Evolutionary conservation across 2,113 vertebrate genomes (phyloP), one percentile per base, ranked within the genome.

Genomic region (Cynoglossus semilaevis): DNA sequence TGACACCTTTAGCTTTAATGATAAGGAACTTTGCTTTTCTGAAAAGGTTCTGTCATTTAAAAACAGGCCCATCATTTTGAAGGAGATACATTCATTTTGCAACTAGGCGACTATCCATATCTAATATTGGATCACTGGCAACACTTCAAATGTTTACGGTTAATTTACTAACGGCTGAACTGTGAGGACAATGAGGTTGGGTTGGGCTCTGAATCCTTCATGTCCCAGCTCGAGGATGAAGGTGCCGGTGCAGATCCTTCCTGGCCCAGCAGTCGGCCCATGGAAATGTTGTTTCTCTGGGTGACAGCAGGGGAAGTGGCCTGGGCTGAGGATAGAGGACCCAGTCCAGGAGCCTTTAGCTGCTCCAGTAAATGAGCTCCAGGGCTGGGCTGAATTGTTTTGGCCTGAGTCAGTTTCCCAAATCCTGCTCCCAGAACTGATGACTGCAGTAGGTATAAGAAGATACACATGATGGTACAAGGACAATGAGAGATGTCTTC

Each of bases 371-470:
- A 92, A 75, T 95, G 96, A 51, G 94, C 93, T 58, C 91, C 94
- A 48, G 93, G 77, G 1, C 77, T 89, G 34, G 85, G 67, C 58
- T 58, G 78, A 61, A 67, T 34, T 72, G 81, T 79, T 56, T 89
- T 88, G 58, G 87, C 88, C 61, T 90, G 93, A 29, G 89, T 72
- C 81, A 96, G 88, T 47, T 98, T 94, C 72, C 94, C 93, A 81
- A 99, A 98, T 56, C 94, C 94, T 84, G 95, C 93, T 79, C 92
- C 94, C 64, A 98, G 90, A 67, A 98, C 93, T 35, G 95, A 94
- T 59, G 95, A 94, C 96, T 99, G 64, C 10, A 18, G 58, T 1
- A 76, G 41, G 51, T 12, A 73, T 15, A 35, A 34, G 40, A 5
- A 67, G 4, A 50, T 29, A n/a, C n/a, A n/a, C n/a, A n/a, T n/a